Base-by-base conservation (phyloP, 2,113 vertebrate genomes). In the Osmerus mordax region DNA sequence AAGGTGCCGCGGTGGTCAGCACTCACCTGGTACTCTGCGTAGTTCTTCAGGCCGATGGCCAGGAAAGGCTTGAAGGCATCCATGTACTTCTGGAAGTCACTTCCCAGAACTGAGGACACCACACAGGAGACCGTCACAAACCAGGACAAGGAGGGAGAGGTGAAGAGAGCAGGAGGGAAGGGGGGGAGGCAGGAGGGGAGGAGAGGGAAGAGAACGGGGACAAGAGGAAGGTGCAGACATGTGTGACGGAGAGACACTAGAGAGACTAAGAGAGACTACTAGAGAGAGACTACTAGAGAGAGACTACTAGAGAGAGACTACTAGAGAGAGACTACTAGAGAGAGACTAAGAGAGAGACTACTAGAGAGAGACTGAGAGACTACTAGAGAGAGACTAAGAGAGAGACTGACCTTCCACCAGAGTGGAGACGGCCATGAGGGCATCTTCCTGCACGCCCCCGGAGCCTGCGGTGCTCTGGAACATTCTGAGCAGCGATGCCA, bases 51-150 rank as follows among this genome's bases (percentile, higher is more conserved):
- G 55, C 97, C 97, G 77, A 99, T 98, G 53, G 89, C 95, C 69
- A 99, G 90, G 89, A 98, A 99, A 0, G 97, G 97, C 77, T 98
- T 98, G 83, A 99, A 99, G 87, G 97, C 96, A 47, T 99, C 97
- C 97, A 99, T 99, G 87, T 99, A 99, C 60, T 99, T 99, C 85
- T 98, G 91, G 79, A 99, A 99, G 79, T 99, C 97, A 70, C 93
- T 91, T 78, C 96, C 97, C 78, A 99, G 77, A 67, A 99, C 97
- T 99, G 86, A 15, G 65, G 67, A 62, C 14, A 6, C 21, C n/a
- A 61, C 54, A 71, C 19, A 53, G 1, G 19, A 54, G 66, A 69
- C 4, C 16, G 21, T 67, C 51, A 12, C 51, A 6, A 18, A 64
- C 25, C 9, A 47, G 41, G 41, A 47, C 41, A 47, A 7, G 9